Evolutionary conservation across 2,888 invertebrate species (phyloP).

Genomic region (Megastigmus dorsalis): DNA sequence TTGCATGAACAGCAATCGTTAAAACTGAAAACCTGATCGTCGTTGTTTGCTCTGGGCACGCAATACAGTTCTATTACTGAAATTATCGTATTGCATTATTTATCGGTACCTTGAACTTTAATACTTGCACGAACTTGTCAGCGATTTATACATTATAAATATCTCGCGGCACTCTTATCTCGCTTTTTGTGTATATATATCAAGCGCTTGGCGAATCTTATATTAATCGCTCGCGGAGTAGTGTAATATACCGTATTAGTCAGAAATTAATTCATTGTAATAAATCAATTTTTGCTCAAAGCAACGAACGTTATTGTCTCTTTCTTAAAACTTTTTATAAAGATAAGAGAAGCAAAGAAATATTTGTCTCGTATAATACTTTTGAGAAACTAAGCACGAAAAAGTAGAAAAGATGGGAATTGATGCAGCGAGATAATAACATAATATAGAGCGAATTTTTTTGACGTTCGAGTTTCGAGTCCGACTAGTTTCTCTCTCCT

Average conservation of each 20-base stretch:
- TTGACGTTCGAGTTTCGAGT: background rate
- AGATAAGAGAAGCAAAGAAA: no score
- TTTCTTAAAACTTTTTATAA: no score
- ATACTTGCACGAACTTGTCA: slow-evolving; percentile 12
- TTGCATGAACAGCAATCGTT: slow-evolving; percentile 17
- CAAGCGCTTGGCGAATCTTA: no score
- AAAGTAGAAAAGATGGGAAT: no score
- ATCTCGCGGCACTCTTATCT: background rate
- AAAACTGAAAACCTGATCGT: slow-evolving; percentile 15
- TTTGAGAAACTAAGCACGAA: no score
- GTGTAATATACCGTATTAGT: no score
- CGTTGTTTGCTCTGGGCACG: slow-evolving; percentile 3
- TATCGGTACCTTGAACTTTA: slow-evolving; percentile 47
- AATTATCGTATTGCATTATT: slow-evolving; percentile 33
- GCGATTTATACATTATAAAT: background rate
- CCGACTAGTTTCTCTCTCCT: slow-evolving; percentile 32
- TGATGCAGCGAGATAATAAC: background rate
- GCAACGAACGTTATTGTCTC: no score
- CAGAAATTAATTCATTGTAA: no score
- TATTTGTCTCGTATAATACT: no score
- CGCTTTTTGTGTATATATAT: slow-evolving; percentile 21
- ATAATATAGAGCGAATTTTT: background rate
- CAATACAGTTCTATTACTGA: background rate
- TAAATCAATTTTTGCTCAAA: no score
- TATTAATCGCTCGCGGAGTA: no score